phyloP scores from a whole-genome alignment of 1,140 invertebrate genomes.

The Cyclargus thomasi region DNA sequence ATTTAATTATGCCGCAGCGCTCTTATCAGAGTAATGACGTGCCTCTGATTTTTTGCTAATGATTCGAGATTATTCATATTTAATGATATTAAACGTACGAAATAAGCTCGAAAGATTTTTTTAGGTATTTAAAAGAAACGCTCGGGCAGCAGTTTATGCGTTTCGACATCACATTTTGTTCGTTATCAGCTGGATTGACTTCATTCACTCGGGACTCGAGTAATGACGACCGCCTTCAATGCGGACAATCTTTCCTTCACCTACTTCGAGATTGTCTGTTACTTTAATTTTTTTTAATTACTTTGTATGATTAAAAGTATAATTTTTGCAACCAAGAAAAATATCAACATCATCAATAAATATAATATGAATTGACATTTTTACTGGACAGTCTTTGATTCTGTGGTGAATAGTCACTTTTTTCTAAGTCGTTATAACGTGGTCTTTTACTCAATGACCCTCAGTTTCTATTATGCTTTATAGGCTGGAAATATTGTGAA shows the following conservation, averaged over 20 bases:
- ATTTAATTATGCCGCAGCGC: slow-evolving; percentile 41
- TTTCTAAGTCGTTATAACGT: background rate
- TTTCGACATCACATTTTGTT: background rate
- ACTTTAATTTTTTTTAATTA: too few relatives aligned
- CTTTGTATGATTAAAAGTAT: too few relatives aligned
- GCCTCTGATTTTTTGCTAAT: slow-evolving; percentile 37
- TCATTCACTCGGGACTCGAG: background rate
- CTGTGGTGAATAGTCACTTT: too few relatives aligned
- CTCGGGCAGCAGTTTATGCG: background rate
- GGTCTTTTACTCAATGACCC: background rate
- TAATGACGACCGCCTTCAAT: background rate
- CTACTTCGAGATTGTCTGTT: background rate
- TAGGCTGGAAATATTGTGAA: slow-evolving; percentile 1
- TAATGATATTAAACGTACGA: slow-evolving; percentile 7
- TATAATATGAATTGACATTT: too few relatives aligned
- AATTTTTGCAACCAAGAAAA: too few relatives aligned
- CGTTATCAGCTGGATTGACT: background rate
- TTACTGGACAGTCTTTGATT: too few relatives aligned
- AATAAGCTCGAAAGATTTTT: background rate
- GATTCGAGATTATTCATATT: slow-evolving; percentile 30
- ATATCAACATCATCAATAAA: too few relatives aligned
- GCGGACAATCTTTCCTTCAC: background rate
- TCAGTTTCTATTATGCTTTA: slow-evolving; percentile 3
- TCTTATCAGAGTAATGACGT: slow-evolving; percentile 34
- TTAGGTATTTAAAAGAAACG: background rate